Evolutionary conservation across 2,797 vertebrate genomes (phyloP), one percentile per base, ranked within the genome.

Genomic region (Micropoecilia bifurca): DNA sequence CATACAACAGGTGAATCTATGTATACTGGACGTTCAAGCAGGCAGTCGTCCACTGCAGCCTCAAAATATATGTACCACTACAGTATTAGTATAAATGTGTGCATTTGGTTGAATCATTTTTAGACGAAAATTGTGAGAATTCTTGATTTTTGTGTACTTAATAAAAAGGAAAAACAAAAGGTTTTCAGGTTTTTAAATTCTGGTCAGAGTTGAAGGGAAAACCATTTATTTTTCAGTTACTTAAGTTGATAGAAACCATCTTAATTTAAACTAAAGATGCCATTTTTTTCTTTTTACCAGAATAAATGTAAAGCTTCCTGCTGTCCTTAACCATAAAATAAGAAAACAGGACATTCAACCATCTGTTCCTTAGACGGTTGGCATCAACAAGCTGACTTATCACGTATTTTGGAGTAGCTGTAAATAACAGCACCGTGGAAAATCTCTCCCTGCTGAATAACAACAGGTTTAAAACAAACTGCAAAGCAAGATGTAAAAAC

Each of bases 401-500:
- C 36, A 63, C 25, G n/a, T 59, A 47, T 57, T 20, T 48, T 13
- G 36, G 36, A 69, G 63, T 43, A 68, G 45, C 45, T 28, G 53
- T 78, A 71, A 75, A 78, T 68, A 78, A 28, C 57, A 74, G 18
- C 50, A 81, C 71, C 59, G 74, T 82, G 76, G 78, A 75, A 87
- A 81, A 85, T 57, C 84, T 46, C 76, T 81, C 66, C 83, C 25
- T 78, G 77, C 76, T 85, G 66, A 84, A 75, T 18, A 83, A 81
- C 82, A 84, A 78, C 82, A 73, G 59, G 74, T 85, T 88, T 72
- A 85, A 87, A 85, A 74, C 78, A 78, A 86, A 88, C 75, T 81
- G 57, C 63, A 85, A 85, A 80, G 77, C 71, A 22, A 76, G 45
- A 81, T 8, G 6, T 55, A 66, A 82, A 87, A 80, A 83, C 30